Percentiles rank a stretch among this genome's conserved stretches.
These are phyloP conservation scores for Melanotaenia duboulayi DNA, from an alignment of 2,113 vertebrate species.

Conservation along the genomic window DNA sequence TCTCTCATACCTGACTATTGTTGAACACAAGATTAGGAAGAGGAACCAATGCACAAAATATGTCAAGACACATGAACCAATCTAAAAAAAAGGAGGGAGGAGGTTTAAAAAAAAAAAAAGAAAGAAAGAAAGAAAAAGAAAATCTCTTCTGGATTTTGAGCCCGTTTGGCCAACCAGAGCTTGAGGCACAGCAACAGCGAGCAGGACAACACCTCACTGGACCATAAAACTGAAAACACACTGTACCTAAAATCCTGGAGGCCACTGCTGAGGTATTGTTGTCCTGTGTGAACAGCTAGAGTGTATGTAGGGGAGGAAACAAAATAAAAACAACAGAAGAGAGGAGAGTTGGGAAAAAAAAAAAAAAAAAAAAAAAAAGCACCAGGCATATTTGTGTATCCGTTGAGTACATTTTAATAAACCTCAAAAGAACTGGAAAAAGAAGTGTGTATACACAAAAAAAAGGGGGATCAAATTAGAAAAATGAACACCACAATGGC, in stretches of 20 bases:
- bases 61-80: conserved; percentile 27
- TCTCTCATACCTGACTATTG: conserved; percentile 64
- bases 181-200: conserved; percentile 39
- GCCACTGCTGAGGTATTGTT: conserved; percentile 15
- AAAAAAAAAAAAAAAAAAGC: not conserved
- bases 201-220: conserved; percentile 18
- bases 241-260: conserved; percentile 19
- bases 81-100: not conserved
- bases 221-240: not conserved
- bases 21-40: conserved; percentile 39
- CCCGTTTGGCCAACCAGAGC: conserved; percentile 31
- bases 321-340: conserved; percentile 2
- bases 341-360: no score
- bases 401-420: conserved; percentile 36
- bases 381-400: conserved; percentile 19
- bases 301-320: not conserved
- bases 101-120: no score
- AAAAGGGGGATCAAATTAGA: conserved; percentile 56
- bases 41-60: conserved; percentile 37
- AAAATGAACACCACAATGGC: conserved; percentile 74
- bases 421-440: conserved; percentile 49
- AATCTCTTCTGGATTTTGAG: conserved; percentile 14
- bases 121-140: not conserved
- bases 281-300: conserved; percentile 37
- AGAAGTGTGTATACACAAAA: conserved; percentile 51